Base-by-base conservation (phyloP, 2,797 vertebrate genomes). In the Cryptoblepharus egeriae region DNA sequence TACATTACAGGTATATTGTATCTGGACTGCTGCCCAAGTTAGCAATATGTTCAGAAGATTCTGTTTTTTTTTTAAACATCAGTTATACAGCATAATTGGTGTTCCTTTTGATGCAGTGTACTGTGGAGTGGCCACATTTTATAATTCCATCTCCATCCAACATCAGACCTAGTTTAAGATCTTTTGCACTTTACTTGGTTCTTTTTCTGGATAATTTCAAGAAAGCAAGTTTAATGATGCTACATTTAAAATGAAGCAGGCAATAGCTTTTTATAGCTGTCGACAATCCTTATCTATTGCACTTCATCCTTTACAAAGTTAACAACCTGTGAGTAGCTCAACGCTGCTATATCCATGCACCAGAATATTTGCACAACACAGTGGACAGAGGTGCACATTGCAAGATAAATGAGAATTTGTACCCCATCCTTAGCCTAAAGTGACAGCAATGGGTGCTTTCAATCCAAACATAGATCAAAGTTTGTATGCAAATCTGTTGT, bases 1-100 rank as follows among this genome's bases (percentile, higher is more conserved):
- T n/a, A 88, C 80, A 88, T 86, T 89, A 92, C 61, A 79, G 83
- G 58, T 30, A 11, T 68, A 81, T 77, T 37, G 30, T 35, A 61
- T 85, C 77, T 65, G 68, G 81, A 74, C 82, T 90, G 79, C 78
- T 87, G 87, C 60, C 68, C 83, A 75, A 80, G 85, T 49, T 65
- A 79, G 49, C 77, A 71, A 15, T 39, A 69, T 68, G 57, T 68
- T 65, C 68, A 72, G 63, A 75, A 58, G 39, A 87, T 81, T 37
- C 85, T 84, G 70, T 75, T 73, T 4, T 64, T 73, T 4, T 64
- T 52, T 24, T 81, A 79, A 80, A 83, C 18, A 15, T 12, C 45
- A 61, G n/a, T 37, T 60, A 24, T 32, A 60, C 1, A 18, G 39
- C 67, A 26, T 8, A 80, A 82, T 77, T 26, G 57, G 39, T 20